These are phyloP conservation scores for Apostichopus leukothele DNA, from an alignment of 53 echinoderm and acorn worm species.

Conservation along the genomic window DNA sequence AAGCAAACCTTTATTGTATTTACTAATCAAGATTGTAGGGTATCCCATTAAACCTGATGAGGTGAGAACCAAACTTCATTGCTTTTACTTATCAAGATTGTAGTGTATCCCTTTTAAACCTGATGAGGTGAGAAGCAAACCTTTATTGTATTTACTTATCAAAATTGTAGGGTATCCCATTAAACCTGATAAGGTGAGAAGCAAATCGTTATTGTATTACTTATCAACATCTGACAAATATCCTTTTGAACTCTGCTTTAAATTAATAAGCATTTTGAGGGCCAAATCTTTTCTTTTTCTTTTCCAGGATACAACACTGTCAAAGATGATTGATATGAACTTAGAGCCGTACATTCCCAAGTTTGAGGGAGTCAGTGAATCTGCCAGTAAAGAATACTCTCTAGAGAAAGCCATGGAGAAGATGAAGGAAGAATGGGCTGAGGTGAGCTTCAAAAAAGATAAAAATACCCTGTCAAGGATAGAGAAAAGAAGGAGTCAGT, in stretches of 20 bases:
- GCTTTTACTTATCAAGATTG: conserved; percentile 40
- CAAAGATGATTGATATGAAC: conserved; percentile 97
- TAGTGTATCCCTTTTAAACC: conserved; percentile 91
- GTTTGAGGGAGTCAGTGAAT: conserved; percentile 92
- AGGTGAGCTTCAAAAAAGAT: conserved; percentile 55
- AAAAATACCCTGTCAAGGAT: background rate
- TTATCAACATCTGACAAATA: too few species aligned
- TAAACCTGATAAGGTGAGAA: too few species aligned
- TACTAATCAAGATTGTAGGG: too few species aligned
- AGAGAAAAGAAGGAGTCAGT: too few species aligned
- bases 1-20: too few species aligned
- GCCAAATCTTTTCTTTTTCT: background rate
- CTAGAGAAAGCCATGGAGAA: conserved; percentile 99
- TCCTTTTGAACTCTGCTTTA: too few species aligned
- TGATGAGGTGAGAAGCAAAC: conserved; percentile 70
- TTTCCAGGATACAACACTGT: conserved; percentile 81
- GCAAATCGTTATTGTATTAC: background rate
- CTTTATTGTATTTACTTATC: too few species aligned
- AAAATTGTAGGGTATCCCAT: too few species aligned
- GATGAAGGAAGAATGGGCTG: conserved; percentile 90
- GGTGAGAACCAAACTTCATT: too few species aligned
- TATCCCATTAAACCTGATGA: too few species aligned
- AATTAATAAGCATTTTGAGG: background rate
- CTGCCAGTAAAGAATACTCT: conserved; percentile 96
- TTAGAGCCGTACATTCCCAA: conserved; percentile 85